Base-by-base conservation (phyloP, 1,140 invertebrate species). In the Campoletis sonorensis region DNA sequence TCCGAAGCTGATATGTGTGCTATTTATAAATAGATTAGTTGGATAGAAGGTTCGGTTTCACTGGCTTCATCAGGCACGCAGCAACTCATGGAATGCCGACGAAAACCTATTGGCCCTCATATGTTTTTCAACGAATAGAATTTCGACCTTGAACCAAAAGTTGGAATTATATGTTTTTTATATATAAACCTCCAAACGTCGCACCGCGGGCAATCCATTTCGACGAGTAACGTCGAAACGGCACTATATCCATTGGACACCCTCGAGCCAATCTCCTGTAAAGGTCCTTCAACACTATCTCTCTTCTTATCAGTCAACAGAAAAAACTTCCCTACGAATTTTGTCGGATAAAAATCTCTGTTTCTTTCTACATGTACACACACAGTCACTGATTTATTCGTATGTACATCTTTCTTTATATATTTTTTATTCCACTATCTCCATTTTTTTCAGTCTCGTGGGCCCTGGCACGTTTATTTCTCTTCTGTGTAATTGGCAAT, bases 401-500 rank as follows among this genome's bases (percentile, higher is more conserved):
- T 18, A 70, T 33, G 26, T 18, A 70, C n/a, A 4, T 70, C 27
- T 33, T 33, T 33, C 30, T 0, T 18, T 21, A 18, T 33, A 13
- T 13, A 15, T 33, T 33, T 33, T 11, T 13, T 30, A 15, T 70
- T 27, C 10, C 11, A 23, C 3, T 64, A 1, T 70, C 67, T 70
- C 30, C 37, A n/a, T 27, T 16, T 30, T n/a, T 70, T 70, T 33
- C 67, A 5, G 15, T 70, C 30, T 70, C 30, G 67, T 33, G 16
- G 67, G 30, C 11, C 67, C 0, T 70, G 15, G 4, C 26, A 4
- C 30, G 10, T 70, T 70, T 13, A 15, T 70, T 80, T 54, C 79
- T 78, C 58, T 81, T 79, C 79, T 77, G 27, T 79, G 51, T 80
- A 81, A 85, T 84, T 83, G 79, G 77, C 83, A 75, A 84, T 85